Evolutionary conservation across 2,888 invertebrate species (phyloP).

Genomic region (Drosophila basisetae): DNA sequence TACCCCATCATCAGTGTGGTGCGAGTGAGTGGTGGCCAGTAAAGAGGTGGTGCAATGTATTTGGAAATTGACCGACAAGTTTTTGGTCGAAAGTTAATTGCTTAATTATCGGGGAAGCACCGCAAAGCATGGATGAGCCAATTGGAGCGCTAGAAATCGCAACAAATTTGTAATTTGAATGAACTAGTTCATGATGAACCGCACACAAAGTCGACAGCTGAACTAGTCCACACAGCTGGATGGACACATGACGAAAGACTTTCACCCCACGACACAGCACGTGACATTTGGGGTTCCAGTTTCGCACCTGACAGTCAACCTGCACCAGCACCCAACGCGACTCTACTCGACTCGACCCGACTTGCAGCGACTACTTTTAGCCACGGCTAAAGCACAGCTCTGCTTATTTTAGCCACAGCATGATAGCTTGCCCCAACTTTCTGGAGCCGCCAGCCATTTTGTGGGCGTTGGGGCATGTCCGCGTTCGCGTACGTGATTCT

Average conservation of each 20-base stretch:
- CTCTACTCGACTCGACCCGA: constrained; percentile 22
- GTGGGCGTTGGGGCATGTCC: constrained; percentile 48
- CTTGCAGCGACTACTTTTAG: constrained; percentile 6
- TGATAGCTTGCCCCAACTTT: constrained; percentile 6
- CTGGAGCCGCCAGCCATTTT: constrained; percentile 25
- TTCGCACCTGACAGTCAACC: constrained; percentile 40
- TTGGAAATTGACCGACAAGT: constrained; percentile 31
- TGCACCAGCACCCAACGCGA: constrained; percentile 10
- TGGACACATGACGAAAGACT: constrained; percentile 24
- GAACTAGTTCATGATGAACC: constrained; percentile 53
- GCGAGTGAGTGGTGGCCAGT: neutral
- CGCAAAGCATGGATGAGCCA: constrained; percentile 12
- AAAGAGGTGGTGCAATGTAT: constrained; percentile 17
- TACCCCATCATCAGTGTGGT: constrained; percentile 6
- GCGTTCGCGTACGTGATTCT: constrained; percentile 75
- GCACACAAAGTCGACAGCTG: constrained; percentile 1
- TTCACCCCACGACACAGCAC: constrained; percentile 22
- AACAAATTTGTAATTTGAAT: constrained; percentile 50
- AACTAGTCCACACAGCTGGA: constrained; percentile 20
- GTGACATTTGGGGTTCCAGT: constrained; percentile 50
- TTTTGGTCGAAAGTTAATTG: constrained; percentile 46
- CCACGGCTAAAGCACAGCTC: constrained; percentile 29
- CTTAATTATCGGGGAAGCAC: constrained; percentile 40
- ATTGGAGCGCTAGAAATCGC: constrained; percentile 30
- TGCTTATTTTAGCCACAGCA: constrained; percentile 59